Evolutionary conservation across 1,140 invertebrate species (phyloP).

Genomic region (Metaphire vulgaris): DNA sequence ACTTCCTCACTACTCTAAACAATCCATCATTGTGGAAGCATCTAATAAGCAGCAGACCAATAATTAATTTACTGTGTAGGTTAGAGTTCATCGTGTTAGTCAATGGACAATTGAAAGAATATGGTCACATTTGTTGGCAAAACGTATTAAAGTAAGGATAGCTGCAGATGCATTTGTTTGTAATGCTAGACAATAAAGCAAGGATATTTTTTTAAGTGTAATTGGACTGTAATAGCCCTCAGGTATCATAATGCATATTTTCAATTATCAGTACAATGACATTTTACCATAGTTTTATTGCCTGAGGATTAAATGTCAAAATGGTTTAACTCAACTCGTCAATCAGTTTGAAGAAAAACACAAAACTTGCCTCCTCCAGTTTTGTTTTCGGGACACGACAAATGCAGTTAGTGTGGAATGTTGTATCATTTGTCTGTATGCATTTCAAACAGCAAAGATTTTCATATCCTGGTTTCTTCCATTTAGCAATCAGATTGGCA

Average conservation of each 20-base stretch:
- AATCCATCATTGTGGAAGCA: neutral
- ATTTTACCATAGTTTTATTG: too few relatives aligned
- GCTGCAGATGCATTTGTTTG: neutral
- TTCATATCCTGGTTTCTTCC: slow-evolving; percentile 99
- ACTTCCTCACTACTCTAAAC: neutral
- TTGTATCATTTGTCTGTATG: slow-evolving; percentile 96
- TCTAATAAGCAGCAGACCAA: neutral
- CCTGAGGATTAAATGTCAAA: too few relatives aligned
- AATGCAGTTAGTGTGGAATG: slow-evolving; percentile 99
- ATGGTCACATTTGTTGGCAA: too few relatives aligned
- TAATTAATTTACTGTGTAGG: neutral
- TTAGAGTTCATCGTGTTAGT: neutral
- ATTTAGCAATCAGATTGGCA: slow-evolving; percentile 95
- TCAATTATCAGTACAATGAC: neutral
- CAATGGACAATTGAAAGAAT: too few relatives aligned
- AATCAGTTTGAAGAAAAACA: too few relatives aligned
- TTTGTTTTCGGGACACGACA: slow-evolving; percentile 97
- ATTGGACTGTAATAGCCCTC: neutral
- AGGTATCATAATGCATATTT: neutral
- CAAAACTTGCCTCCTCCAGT: slow-evolving; percentile 72
- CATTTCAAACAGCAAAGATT: slow-evolving; percentile 98
- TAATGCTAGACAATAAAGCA: neutral
- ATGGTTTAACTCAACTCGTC: too few relatives aligned
- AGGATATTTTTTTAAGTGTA: neutral
- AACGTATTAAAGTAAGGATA: neutral